Base-by-base conservation (phyloP, 2,797 vertebrate species). In the Emys orbicularis region DNA sequence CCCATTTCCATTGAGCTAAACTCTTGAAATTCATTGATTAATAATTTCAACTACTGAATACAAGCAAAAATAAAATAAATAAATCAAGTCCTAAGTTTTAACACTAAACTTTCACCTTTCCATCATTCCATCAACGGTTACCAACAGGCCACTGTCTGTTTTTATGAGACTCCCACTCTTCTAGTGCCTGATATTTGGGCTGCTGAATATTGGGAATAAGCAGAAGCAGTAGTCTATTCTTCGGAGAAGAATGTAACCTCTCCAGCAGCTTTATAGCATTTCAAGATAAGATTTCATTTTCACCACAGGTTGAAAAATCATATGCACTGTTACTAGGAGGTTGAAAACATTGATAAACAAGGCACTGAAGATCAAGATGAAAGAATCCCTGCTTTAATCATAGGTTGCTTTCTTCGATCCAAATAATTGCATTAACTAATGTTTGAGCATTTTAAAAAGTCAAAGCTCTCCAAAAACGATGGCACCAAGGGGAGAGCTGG, bases 241-340 rank as follows among this genome's bases (percentile, higher is more conserved):
- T 90, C 52, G 21, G 90, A 85, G 83, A 94, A 94, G 3, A 12
- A 59, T 87, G 34, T 96, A 93, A 94, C 13, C 47, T 6, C 11
- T 83, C 61, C 2, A 37, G 89, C 88, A 91, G 74, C 91, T 96
- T 95, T 79, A 88, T 37, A 37, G 18, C 84, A 27, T 88, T 97
- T 92, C 86, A 82, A 81, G 92, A 93, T 52, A 37, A 25, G 49
- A 50, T 5, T 88, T 80, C 52, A 90, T 88, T 56, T 80, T 23
- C 59, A 49, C 89, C 87, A 91, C 57, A 23, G 53, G 80, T 59
- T 82, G 49, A 90, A 23, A 87, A 87, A 84, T 94, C 87, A 86
- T 92, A 96, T 90, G 41, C 44, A 94, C n/a, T n/a, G 57, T 88
- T 87, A 92, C 77, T 54, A 94, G 54, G 77, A 94, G 50, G 90